Evolutionary conservation across 2,113 vertebrate genomes (phyloP).

Genomic region (Odocoileus virginianus): DNA sequence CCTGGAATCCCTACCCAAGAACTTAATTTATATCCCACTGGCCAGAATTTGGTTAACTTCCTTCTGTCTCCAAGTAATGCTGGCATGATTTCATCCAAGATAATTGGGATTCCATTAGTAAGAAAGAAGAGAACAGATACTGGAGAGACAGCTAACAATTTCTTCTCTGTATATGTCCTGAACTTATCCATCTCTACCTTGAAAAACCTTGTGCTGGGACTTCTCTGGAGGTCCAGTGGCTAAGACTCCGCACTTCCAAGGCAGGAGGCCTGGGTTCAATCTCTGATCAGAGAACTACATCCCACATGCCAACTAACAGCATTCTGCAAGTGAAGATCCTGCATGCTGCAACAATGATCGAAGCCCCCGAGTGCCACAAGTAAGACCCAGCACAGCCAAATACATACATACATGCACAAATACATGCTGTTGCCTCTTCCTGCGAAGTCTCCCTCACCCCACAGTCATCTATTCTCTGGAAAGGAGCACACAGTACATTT

Average conservation of each 20-base stretch:
- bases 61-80: not conserved
- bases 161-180: not conserved
- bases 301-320: not conserved
- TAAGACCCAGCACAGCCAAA: not conserved
- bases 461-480: not conserved
- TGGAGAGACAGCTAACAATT: too few species aligned
- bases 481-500: not conserved
- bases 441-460: not conserved
- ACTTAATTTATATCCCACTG: not conserved
- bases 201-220: not conserved
- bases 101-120: not conserved
- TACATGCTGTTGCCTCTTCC: not conserved
- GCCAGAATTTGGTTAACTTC: not conserved
- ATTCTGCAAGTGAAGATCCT: not conserved
- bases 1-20: not conserved
- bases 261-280: not conserved
- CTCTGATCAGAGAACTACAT: not conserved
- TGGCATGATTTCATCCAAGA: not conserved
- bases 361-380: accelerated
- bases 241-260: not conserved
- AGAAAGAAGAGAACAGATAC: not conserved
- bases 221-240: not conserved
- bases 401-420: not conserved
- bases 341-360: not conserved
- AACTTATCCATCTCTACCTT: not conserved